Percentiles rank a stretch among this genome's conserved stretches.
These are phyloP conservation scores for Dysmachus trigonus DNA, from an alignment of 2,888 invertebrate species.

Conservation along the genomic window DNA sequence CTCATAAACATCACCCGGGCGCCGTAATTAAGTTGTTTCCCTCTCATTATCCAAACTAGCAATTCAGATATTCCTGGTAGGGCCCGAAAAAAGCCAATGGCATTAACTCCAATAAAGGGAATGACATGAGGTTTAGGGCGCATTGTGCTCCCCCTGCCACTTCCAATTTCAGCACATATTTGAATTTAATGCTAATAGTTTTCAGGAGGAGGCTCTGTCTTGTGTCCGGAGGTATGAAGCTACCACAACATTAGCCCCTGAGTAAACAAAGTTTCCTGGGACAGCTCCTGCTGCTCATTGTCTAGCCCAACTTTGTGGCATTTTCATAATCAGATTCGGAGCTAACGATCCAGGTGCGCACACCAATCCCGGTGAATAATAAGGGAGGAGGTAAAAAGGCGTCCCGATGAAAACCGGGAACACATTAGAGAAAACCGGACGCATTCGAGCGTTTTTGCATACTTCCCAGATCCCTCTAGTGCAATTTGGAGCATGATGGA, in stretches of 20 bases:
- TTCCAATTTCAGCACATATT: neutral
- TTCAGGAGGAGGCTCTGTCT: neutral
- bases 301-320: neutral
- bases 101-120: neutral
- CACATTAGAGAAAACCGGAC: neutral
- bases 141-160: neutral
- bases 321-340: conserved; percentile 25
- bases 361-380: neutral
- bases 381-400: neutral
- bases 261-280: neutral
- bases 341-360: neutral
- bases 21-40: neutral
- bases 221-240: neutral
- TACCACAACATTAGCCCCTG: neutral
- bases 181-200: conserved; percentile 36
- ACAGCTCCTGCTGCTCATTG: neutral
- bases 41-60: neutral
- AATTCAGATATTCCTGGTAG: neutral
- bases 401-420: neutral
- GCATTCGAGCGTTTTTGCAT: neutral
- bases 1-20: neutral
- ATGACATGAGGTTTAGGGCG: neutral
- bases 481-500: neutral
- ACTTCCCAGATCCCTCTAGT: neutral
- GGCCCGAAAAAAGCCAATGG: neutral